These are phyloP conservation scores for Barnardius zonarius DNA, from an alignment of 2,113 vertebrate species.

Conservation along the genomic window DNA sequence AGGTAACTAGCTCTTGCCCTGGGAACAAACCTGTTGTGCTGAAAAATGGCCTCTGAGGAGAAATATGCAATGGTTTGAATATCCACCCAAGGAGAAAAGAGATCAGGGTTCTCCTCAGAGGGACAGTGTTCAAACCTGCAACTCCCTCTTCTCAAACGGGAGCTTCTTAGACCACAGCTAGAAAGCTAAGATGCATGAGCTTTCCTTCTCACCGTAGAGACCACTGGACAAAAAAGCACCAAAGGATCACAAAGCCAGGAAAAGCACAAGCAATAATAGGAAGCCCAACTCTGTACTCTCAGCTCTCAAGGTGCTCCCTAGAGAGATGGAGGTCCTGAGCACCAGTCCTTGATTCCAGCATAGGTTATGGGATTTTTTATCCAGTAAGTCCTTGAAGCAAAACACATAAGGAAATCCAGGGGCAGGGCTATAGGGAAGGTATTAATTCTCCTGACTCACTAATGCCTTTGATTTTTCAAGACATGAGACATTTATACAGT, in stretches of 20 bases:
- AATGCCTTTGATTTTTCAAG: slow-evolving; percentile 41
- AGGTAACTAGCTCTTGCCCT: neutral
- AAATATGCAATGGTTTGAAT: neutral
- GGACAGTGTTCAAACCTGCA: neutral
- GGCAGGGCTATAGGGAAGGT: neutral
- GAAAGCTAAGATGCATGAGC: neutral
- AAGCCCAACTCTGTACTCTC: neutral
- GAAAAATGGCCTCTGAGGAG: neutral
- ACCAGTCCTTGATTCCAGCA: neutral
- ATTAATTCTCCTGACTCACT: slow-evolving; percentile 9
- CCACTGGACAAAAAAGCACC: neutral
- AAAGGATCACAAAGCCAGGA: neutral
- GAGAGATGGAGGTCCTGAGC: neutral
- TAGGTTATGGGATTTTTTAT: neutral
- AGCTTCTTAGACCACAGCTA: neutral
- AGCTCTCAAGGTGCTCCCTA: neutral
- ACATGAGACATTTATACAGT: neutral
- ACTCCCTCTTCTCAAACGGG: neutral
- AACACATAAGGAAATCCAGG: neutral
- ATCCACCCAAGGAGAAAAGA: neutral
- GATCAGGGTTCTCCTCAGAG: neutral
- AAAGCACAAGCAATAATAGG: neutral
- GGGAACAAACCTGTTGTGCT: neutral
- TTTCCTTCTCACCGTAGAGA: neutral
- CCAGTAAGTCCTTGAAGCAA: neutral